Percentiles rank a stretch among this genome's conserved stretches.
These are phyloP conservation scores for Danio jaintianensis DNA, from an alignment of 2,797 vertebrate species.

Conservation along the genomic window DNA sequence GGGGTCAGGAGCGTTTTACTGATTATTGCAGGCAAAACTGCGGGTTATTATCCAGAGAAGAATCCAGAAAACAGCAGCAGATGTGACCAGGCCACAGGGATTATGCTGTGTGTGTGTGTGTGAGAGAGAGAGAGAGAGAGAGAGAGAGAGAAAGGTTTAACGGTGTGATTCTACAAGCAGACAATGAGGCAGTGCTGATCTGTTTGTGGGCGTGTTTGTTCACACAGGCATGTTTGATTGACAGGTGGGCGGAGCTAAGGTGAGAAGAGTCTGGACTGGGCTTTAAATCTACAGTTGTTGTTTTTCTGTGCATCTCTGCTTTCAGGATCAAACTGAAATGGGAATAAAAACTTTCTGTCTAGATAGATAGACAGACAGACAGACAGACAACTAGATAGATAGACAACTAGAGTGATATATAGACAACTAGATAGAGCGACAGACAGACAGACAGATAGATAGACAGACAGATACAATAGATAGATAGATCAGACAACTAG, in stretches of 20 bases:
- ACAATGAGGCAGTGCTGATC: constrained; percentile 63
- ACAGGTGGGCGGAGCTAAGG: constrained; percentile 31
- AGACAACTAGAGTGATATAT: no score
- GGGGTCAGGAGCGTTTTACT: constrained; percentile 17
- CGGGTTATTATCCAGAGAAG: background rate
- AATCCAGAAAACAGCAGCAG: constrained; percentile 21
- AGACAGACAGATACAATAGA: no score
- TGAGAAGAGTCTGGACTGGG: background rate
- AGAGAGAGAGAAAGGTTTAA: constrained; percentile 5
- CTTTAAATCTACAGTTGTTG: background rate
- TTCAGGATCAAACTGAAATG: no score
- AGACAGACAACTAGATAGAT: no score
- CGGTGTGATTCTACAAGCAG: background rate
- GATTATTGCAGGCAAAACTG: background rate
- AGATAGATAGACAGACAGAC: no score
- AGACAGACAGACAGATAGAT: no score
- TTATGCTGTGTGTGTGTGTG: background rate
- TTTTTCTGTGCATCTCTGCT: no score
- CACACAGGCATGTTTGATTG: constrained; percentile 49
- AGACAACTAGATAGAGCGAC: no score
- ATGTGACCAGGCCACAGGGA: constrained; percentile 22
- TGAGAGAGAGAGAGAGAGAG: background rate
- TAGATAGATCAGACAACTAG: no score
- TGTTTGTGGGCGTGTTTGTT: constrained; percentile 45
- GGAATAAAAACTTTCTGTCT: no score